Base-by-base conservation (phyloP, 2,888 invertebrate genomes). In the Polietes domitor region DNA sequence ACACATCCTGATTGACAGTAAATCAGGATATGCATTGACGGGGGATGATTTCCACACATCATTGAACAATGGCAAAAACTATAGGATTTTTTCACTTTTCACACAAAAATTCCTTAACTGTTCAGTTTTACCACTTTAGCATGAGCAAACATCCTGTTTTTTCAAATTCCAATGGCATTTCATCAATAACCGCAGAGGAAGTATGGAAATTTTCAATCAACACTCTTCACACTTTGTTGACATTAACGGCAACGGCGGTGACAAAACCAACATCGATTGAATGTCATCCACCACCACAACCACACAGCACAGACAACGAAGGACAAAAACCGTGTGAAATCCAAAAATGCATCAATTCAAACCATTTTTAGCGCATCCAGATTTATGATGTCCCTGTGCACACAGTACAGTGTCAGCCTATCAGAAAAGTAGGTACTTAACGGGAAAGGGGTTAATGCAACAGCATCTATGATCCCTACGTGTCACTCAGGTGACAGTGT, bases 141-240 rank as follows among this genome's bases (percentile, higher is more conserved):
- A 65, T 50, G 72, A 61, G 21, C 63, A 75, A 76, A 76, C 71
- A 80, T 80, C 75, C 75, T 80, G 71, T 43, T 58, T 50, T 24
- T 71, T 15, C 0, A n/a, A 21, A 55, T 55, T 37, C 17, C 15
- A 24, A 4, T 21, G 21, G 6, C 19, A 37, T 68, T 68, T 43
- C 21, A 43, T 26, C 21, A 24, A 50, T n/a, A 26, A 24, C 50
- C n/a, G 28, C 21, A 70, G 28, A 12, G 77, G 63, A 78, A 63
- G 61, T 53, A 63, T 32, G 17, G 53, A 63, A 53, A 72, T 61
- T 24, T 58, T 17, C 12, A 37, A 72, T 53, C 63, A 80, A 75
- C 32, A 71, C 12, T n/a, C n/a, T 24, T 43, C 6, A 2, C 70
- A 70, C 3, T 17, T 53, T 80, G 32, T 80, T 80, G 74, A 75